Percentiles rank a stretch among this genome's conserved stretches.
phyloP scores from a whole-genome alignment of 2,113 vertebrate genomes.

The Labrus mixtus region DNA sequence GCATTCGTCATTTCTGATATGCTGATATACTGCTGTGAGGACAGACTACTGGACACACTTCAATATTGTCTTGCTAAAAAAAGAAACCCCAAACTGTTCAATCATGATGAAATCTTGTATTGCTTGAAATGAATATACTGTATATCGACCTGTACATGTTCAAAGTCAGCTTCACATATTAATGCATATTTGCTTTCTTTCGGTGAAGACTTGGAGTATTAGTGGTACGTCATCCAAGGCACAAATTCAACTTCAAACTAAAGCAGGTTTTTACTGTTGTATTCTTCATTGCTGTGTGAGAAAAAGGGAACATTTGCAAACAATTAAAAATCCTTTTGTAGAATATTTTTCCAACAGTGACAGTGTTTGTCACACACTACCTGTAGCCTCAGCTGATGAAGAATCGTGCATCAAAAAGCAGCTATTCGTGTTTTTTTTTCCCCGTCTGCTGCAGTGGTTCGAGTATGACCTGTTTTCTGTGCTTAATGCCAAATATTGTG shows the following conservation, averaged over 20 bases:
- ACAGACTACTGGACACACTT: slow-evolving; percentile 67
- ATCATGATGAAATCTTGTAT: slow-evolving; percentile 52
- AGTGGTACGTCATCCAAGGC: slow-evolving; percentile 41
- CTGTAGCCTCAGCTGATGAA: slow-evolving; percentile 71
- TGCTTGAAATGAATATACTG: slow-evolving; percentile 65
- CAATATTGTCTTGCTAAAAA: slow-evolving; percentile 37
- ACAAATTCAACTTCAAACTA: slow-evolving; percentile 45
- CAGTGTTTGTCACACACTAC: slow-evolving; percentile 62
- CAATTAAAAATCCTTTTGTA: slow-evolving; percentile 76
- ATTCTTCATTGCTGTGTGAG: slow-evolving; percentile 45
- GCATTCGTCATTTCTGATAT: too few species aligned
- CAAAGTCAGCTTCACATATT: slow-evolving; percentile 53
- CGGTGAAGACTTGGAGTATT: slow-evolving; percentile 30
- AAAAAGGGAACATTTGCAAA: slow-evolving; percentile 60
- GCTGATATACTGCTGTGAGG: slow-evolving; percentile 65
- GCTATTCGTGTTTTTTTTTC: slow-evolving; percentile 54
- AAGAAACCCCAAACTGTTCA: slow-evolving; percentile 45
- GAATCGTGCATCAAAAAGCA: slow-evolving; percentile 73
- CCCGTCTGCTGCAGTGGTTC: slow-evolving; percentile 67
- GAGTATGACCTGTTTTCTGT: slow-evolving; percentile 71
- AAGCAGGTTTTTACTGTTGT: slow-evolving; percentile 47
- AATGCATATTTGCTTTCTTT: slow-evolving; percentile 48
- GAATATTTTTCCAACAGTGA: slow-evolving; percentile 81
- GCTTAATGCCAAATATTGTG: slow-evolving; percentile 84
- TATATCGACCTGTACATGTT: slow-evolving; percentile 60